Percentiles rank a stretch among this genome's conserved stretches.
Evolutionary conservation across 2,797 vertebrate species (phyloP).

Genomic region (Anolis apletophallus): DNA sequence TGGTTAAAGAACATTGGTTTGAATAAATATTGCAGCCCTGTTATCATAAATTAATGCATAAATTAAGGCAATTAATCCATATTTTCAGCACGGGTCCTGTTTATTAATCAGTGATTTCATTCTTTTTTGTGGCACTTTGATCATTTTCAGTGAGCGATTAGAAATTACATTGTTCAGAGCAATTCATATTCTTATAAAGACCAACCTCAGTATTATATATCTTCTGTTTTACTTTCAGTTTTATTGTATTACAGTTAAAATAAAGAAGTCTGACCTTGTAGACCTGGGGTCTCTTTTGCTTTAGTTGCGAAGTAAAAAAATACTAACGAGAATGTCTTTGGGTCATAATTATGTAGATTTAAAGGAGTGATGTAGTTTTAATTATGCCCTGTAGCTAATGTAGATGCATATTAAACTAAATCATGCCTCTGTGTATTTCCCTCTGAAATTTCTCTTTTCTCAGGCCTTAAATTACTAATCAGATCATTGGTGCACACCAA

Average conservation of each 20-base stretch:
- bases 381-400: slow-evolving; percentile 72
- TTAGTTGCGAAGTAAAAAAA: slow-evolving; percentile 61
- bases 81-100: not conserved
- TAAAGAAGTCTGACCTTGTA: slow-evolving; percentile 48
- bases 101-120: not conserved
- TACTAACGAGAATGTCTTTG: slow-evolving; percentile 71
- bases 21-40: not conserved
- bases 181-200: slow-evolving; percentile 1
- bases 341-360: slow-evolving; percentile 77
- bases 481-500: slow-evolving; percentile 46
- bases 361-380: slow-evolving; percentile 71
- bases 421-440: slow-evolving; percentile 64
- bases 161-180: not conserved
- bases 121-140: not conserved
- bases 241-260: slow-evolving; percentile 55
- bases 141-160: not conserved
- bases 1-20: slow-evolving; percentile 7
- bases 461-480: slow-evolving; percentile 64
- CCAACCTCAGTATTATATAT: slow-evolving; percentile 39
- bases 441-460: slow-evolving; percentile 66
- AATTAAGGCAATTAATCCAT: not conserved
- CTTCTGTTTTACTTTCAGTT: slow-evolving; percentile 46
- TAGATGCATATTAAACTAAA: slow-evolving; percentile 66
- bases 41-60: not conserved
- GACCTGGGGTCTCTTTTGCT: slow-evolving; percentile 48